These are phyloP conservation scores for Cynoglossus semilaevis DNA, from an alignment of 2,113 vertebrate species.

Conservation along the genomic window DNA sequence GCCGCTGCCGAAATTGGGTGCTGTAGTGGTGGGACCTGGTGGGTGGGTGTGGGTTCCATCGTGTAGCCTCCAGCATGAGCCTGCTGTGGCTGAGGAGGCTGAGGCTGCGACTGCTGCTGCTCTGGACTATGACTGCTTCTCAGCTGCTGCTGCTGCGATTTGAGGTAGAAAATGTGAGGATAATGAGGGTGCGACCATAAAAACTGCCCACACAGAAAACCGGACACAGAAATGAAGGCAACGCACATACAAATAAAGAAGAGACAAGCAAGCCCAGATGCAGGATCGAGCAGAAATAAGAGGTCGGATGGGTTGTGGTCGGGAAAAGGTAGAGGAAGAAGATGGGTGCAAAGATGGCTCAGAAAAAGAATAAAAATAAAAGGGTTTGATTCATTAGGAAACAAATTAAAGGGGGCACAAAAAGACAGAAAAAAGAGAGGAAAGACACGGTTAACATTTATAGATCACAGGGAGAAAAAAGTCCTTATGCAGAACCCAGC, in stretches of 20 bases:
- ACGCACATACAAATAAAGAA: conserved; percentile 38
- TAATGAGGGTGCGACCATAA: conserved; percentile 76
- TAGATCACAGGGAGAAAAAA: conserved; percentile 56
- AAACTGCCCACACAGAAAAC: conserved; percentile 76
- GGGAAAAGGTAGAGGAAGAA: conserved; percentile 12
- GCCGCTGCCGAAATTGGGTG: conserved; percentile 47
- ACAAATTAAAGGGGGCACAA: conserved; percentile 43
- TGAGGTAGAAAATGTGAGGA: conserved; percentile 87
- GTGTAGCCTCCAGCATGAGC: conserved; percentile 38
- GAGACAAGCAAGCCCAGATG: conserved; percentile 49
- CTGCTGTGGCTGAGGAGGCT: conserved; percentile 46
- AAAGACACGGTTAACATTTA: conserved; percentile 71
- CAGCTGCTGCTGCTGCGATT: conserved; percentile 83
- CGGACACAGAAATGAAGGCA: conserved; percentile 50
- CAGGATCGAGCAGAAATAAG: conserved; percentile 46
- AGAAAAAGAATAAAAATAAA: conserved; percentile 17
- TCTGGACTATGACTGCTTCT: conserved; percentile 88
- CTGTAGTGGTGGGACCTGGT: conserved; percentile 62
- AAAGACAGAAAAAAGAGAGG: conserved; percentile 65
- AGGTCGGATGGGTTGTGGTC: conserved; percentile 32
- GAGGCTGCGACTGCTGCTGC: conserved; percentile 68
- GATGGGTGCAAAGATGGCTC: conserved; percentile 23
- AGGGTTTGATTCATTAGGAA: conserved; percentile 11
- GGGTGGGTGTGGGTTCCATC: conserved; percentile 62
- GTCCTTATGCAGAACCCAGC: conserved; percentile 52